Evolutionary conservation across 37 sponge, comb jelly and placozoan genomes (phyloP).

Genomic region (Mnemiopsis leidyi): DNA sequence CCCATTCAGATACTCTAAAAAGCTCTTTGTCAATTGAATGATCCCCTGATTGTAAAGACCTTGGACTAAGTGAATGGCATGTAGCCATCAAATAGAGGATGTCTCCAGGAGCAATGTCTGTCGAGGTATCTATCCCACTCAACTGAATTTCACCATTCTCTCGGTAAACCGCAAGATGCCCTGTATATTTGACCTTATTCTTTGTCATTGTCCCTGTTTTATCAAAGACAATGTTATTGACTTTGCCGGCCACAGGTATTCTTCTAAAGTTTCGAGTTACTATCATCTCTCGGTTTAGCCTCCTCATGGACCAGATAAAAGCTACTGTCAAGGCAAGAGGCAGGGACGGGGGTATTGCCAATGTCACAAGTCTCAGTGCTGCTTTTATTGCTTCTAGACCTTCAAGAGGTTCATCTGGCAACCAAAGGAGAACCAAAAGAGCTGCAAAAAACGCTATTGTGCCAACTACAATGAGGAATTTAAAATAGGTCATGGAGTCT

Average conservation of each 20-base stretch:
- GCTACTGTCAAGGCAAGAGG: not conserved
- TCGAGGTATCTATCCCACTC: not conserved
- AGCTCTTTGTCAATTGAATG: not conserved
- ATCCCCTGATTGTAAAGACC: not conserved
- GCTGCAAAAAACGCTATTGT: not conserved
- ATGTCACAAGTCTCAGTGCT: not conserved
- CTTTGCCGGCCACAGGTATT: slow-evolving; percentile 51
- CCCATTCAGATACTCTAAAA: not conserved
- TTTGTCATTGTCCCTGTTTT: slow-evolving; percentile 67
- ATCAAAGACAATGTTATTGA: slow-evolving; percentile 61
- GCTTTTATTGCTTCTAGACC: not conserved
- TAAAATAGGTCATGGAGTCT: not conserved
- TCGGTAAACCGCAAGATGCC: not conserved
- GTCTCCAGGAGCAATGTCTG: not conserved
- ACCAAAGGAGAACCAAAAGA: not conserved
- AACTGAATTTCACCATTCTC: not conserved
- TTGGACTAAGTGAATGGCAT: not conserved
- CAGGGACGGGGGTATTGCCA: slow-evolving; percentile 12
- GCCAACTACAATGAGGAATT: not conserved
- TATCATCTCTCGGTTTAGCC: not conserved
- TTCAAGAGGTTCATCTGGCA: not conserved
- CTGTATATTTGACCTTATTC: slow-evolving; percentile 1
- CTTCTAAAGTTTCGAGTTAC: not conserved
- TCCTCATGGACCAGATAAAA: not conserved
- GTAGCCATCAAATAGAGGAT: not conserved